Base-by-base conservation (phyloP, 2,888 invertebrate species). In the Eledone cirrhosa region DNA sequence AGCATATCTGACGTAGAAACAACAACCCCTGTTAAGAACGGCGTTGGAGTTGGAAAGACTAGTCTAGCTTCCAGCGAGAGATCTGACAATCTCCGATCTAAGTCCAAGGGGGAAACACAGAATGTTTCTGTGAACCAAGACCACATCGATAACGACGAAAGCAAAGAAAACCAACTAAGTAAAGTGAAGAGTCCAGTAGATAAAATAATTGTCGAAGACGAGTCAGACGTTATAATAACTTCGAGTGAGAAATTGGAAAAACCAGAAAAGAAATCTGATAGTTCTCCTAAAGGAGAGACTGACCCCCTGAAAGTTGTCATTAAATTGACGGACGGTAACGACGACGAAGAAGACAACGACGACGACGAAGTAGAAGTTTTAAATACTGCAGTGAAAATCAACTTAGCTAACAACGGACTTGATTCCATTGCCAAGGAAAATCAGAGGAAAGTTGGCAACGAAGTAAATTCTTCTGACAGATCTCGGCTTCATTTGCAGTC, bases 1-100 rank as follows among this genome's bases (percentile, higher is more conserved):
- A 59, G n/a, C 72, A 14, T 13, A 72, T 14, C 3, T 19, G 2
- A 5, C 80, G n/a, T 29, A 41, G 41, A 41, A 41, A 41, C n/a
- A n/a, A n/a, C n/a, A n/a, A n/a, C 76, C 22, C 79, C 82, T 53
- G 77, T 82, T 65, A 80, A 81, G 65, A 80, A 82, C 53, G 79
- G 78, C 22, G 27, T 48, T 13, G 59, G 33, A 14, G 27, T 48
- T 13, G 59, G 33, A 14, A 78, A 63, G 33, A 24, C 22, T 19
- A 14, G n/a, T 72, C 11, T 29, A 72, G 27, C 2, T 5, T 8
- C 53, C 16, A 77, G 33, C 22, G 74, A 79, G 19, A 77, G 27
- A 22, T n/a, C 47, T 48, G 63, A 67, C 3, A 29, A 67, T 11
- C 19, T 27, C 24, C 27, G 33, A 33, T 22, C 29, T 11, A 22